Percentiles rank a stretch among this genome's conserved stretches.
phyloP scores from a whole-genome alignment of 23 tunicate genomes.

The Trididemnum clinides region DNA sequence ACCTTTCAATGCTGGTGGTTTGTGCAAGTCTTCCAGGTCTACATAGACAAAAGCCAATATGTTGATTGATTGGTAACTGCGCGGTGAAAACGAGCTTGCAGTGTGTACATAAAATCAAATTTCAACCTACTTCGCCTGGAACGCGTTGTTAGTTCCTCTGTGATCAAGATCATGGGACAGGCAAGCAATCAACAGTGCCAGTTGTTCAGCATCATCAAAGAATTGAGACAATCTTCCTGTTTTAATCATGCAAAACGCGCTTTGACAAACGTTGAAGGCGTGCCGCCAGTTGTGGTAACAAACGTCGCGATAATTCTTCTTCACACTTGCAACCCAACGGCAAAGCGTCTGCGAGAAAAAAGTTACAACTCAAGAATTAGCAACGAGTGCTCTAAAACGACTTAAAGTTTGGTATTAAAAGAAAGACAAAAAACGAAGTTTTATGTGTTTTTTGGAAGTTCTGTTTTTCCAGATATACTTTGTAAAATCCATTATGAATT shows the following conservation, averaged over 20 bases:
- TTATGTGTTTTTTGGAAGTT: no score
- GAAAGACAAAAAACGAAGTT: no score
- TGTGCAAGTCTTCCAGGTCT: not conserved
- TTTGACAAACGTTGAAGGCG: constrained; percentile 96
- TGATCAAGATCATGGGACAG: constrained; percentile 95
- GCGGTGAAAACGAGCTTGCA: no score
- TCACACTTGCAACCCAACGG: constrained; percentile 91
- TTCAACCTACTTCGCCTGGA: constrained; percentile 83
- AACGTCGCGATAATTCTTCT: constrained; percentile 82
- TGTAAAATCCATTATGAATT: no score
- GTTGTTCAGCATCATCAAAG: constrained; percentile 67
- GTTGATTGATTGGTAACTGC: no score
- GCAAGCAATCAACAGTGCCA: constrained; percentile 79
- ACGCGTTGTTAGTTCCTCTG: constrained; percentile 90
- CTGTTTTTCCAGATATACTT: no score
- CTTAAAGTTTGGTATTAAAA: no score
- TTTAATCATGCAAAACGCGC: constrained; percentile 82
- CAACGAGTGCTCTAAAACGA: no score
- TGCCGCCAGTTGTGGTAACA: constrained; percentile 96
- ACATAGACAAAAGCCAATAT: no score
- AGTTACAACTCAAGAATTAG: no score
- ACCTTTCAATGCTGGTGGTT: no score
- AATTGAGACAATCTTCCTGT: constrained; percentile 55
- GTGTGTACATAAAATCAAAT: not conserved
- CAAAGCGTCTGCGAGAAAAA: constrained; percentile 59